Conservation (phyloP, 2,113 vertebrate genomes). For the Vidua macroura region DNA sequence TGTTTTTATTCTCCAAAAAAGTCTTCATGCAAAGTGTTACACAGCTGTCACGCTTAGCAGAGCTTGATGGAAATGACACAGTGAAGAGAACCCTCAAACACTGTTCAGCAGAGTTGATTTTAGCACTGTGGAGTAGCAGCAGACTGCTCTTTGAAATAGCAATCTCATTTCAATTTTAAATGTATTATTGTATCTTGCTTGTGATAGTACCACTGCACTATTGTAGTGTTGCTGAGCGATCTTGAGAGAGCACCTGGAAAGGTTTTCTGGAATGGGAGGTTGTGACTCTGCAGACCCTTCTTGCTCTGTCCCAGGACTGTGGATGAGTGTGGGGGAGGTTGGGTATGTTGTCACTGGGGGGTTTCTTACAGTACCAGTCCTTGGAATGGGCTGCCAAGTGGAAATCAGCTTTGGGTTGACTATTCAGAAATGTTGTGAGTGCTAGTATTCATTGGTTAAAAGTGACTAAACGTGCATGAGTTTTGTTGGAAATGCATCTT, state of each 20-base stretch:
- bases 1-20: background rate
- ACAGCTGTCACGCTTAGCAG: background rate
- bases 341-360: accelerated
- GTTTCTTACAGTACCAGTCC: background rate
- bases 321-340: background rate
- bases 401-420: background rate
- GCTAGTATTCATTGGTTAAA: background rate
- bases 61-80: background rate
- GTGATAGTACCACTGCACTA: background rate
- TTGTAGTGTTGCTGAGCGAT: background rate
- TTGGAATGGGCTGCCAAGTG: background rate
- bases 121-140: background rate
- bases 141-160: background rate
- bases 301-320: accelerated
- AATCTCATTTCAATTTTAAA: background rate
- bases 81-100: background rate
- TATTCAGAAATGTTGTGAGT: background rate
- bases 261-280: background rate
- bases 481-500: background rate
- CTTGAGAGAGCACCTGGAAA: background rate
- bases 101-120: background rate
- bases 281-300: background rate
- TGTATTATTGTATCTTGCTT: background rate
- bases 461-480: background rate
- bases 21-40: background rate